These are phyloP conservation scores for Gymnopithys bicolor DNA, from an alignment of 2,797 vertebrate species.

Conservation along the genomic window DNA sequence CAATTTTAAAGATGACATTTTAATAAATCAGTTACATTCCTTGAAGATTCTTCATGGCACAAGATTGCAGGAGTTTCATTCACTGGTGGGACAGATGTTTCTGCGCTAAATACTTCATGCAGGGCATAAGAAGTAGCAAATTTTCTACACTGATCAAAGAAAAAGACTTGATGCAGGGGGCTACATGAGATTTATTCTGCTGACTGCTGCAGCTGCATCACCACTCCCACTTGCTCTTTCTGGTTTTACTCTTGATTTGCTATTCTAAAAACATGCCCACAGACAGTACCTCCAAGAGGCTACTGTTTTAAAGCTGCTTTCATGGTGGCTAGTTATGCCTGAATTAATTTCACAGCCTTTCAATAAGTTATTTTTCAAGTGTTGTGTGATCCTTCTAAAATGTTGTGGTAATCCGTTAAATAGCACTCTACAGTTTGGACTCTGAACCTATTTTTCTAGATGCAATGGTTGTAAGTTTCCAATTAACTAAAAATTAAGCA, in stretches of 20 bases:
- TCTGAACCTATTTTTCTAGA: constrained; percentile 72
- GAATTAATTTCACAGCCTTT: constrained; percentile 38
- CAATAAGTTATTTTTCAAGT: constrained; percentile 36
- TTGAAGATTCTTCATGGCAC: not conserved
- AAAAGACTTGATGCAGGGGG: not conserved
- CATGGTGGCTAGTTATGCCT: not conserved
- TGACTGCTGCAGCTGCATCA: not conserved
- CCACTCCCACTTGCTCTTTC: not conserved
- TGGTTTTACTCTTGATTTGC: not conserved
- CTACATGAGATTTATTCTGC: not conserved
- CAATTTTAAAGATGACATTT: not conserved
- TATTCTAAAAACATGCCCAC: not conserved
- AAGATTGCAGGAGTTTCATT: not conserved
- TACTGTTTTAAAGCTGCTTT: not conserved
- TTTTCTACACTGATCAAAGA: not conserved
- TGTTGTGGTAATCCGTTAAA: constrained; percentile 57
- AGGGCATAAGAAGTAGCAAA: not conserved
- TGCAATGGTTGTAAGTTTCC: constrained; percentile 77
- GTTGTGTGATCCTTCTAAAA: constrained; percentile 47
- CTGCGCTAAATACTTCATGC: rapidly evolving
- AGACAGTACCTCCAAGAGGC: not conserved
- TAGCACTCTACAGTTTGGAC: constrained; percentile 67
- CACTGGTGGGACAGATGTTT: not conserved
- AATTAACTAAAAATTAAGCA: constrained; percentile 86
- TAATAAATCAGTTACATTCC: not conserved